phyloP scores from a whole-genome alignment of 1,140 invertebrate species.

The Drosophila setifemur region DNA sequence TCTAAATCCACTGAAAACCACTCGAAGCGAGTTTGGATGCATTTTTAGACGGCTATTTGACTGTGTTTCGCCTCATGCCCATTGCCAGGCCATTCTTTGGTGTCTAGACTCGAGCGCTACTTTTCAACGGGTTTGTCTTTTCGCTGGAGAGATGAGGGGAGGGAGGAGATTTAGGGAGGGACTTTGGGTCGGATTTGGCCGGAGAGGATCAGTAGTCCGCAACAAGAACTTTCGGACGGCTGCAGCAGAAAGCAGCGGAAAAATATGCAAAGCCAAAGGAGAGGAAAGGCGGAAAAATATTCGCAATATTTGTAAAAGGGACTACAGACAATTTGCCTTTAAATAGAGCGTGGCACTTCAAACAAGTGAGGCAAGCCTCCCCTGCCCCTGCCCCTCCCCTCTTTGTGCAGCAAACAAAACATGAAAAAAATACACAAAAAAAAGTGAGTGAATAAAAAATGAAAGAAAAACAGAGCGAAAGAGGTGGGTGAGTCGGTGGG shows the following conservation, averaged over 20 bases:
- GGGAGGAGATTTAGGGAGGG: background rate
- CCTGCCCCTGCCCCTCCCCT: background rate
- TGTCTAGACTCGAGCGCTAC: conserved; percentile 61
- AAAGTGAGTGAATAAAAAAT: conserved; percentile 45
- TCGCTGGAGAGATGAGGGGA: conserved; percentile 32
- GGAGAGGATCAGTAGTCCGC: conserved; percentile 25
- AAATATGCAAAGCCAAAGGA: conserved; percentile 61
- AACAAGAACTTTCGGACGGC: conserved; percentile 45
- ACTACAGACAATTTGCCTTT: conserved; percentile 81
- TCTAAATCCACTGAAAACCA: too few relatives aligned
- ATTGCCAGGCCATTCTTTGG: conserved; percentile 45
- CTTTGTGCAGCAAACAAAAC: conserved; percentile 59
- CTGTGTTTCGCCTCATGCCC: conserved; percentile 44
- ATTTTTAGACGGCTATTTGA: conserved; percentile 66
- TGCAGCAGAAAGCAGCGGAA: conserved; percentile 54
- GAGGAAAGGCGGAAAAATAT: conserved; percentile 48
- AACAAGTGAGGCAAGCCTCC: conserved; percentile 57
- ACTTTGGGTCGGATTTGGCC: background rate
- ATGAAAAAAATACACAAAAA: conserved; percentile 36
- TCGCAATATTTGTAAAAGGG: conserved; percentile 77
- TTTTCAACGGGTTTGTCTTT: conserved; percentile 64
- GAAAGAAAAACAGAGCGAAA: conserved; percentile 46
- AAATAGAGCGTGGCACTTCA: conserved; percentile 81
- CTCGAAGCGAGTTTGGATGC: too few relatives aligned
- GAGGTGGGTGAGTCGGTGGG: conserved; percentile 25